A percentile compares a stretch with the other conserved stretches of the same genome.
Conservation (phyloP, 1,140 invertebrate species). For the Cataglyphis hispanica region DNA sequence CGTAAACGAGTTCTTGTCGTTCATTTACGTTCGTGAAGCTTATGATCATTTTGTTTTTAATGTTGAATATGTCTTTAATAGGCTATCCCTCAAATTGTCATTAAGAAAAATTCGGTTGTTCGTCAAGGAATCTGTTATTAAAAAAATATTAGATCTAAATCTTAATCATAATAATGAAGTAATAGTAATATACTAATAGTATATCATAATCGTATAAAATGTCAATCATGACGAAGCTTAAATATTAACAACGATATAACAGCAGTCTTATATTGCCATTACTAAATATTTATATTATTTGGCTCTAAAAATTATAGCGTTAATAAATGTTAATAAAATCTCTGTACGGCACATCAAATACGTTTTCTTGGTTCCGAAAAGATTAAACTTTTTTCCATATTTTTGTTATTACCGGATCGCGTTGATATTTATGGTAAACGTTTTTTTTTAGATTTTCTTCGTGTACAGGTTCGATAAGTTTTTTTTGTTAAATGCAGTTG, state of each 20-base stretch:
- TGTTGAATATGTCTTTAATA: constrained; percentile 1
- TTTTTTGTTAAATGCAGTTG: background rate
- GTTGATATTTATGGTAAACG: background rate
- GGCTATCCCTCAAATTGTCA: constrained; percentile 4
- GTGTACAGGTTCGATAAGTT: background rate
- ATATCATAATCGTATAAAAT: background rate
- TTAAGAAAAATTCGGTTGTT: background rate
- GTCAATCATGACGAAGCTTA: background rate
- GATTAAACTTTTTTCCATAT: background rate
- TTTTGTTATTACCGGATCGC: background rate
- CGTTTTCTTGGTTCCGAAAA: background rate
- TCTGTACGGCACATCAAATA: background rate
- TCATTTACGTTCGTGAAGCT: background rate
- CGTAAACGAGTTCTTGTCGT: constrained; percentile 36
- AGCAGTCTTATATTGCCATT: background rate
- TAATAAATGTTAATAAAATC: background rate
- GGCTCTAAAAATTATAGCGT: background rate
- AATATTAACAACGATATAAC: background rate
- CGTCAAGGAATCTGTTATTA: background rate
- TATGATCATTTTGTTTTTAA: background rate
- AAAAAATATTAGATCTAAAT: background rate
- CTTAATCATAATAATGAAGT: background rate
- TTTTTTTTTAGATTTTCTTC: background rate
- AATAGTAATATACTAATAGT: constrained; percentile 3
- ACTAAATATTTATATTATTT: background rate